Conservation (phyloP, 2,888 invertebrate species). For the Stenodema calcarata region DNA sequence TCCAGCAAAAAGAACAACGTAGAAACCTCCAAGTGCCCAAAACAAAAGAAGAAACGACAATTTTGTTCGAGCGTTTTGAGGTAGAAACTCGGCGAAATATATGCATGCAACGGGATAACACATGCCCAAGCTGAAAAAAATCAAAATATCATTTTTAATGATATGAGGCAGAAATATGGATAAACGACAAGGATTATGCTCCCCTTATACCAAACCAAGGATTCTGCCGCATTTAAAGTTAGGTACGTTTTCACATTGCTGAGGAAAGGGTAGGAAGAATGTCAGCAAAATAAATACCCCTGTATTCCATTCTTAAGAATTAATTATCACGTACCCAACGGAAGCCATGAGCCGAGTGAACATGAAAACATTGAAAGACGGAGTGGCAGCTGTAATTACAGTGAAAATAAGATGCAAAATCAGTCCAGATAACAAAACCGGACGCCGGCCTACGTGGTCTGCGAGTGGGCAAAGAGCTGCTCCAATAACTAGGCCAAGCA, state of each 20-base stretch:
- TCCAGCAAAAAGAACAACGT: conserved; percentile 48
- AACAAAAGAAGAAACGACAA: conserved; percentile 50
- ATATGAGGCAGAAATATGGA: too few relatives aligned
- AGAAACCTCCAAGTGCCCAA: conserved; percentile 52
- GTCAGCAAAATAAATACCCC: not conserved
- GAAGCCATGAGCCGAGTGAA: conserved; percentile 34
- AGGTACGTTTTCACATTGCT: not conserved
- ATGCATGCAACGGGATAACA: conserved; percentile 51
- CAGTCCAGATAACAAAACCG: conserved; percentile 43
- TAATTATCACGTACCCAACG: conserved; percentile 30
- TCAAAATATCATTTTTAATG: too few relatives aligned
- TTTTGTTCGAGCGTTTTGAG: conserved; percentile 47
- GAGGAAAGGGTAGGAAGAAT: not conserved
- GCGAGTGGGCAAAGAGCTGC: conserved; percentile 46
- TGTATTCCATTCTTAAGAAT: too few relatives aligned
- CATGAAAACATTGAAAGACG: conserved; percentile 46
- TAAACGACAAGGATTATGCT: too few relatives aligned
- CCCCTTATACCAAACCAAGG: too few relatives aligned
- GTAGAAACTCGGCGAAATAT: conserved; percentile 52
- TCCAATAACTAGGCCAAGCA: conserved; percentile 49
- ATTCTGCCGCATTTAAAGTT: not conserved
- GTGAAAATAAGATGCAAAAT: conserved; percentile 43
- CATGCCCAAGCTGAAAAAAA: conserved; percentile 47
- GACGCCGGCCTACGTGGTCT: conserved; percentile 51
- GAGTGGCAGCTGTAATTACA: conserved; percentile 28